Evolutionary conservation across 2,113 vertebrate species (phyloP).

Genomic region (Pyrgilauda ruficollis): DNA sequence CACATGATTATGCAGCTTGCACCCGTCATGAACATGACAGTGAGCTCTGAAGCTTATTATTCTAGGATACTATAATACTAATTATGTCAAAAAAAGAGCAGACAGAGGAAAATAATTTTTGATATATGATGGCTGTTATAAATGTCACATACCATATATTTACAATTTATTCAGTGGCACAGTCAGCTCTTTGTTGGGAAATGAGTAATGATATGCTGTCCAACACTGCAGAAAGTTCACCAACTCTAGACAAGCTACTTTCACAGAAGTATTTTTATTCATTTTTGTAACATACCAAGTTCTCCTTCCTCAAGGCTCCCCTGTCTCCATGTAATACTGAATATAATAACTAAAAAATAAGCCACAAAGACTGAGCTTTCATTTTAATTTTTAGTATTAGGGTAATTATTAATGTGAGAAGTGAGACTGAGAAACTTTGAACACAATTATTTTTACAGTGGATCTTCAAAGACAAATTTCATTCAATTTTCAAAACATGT

Average conservation of each 20-base stretch:
- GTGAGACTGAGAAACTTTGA: background rate
- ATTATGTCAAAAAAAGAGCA: conserved; percentile 71
- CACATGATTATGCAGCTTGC: conserved; percentile 70
- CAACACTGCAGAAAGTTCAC: conserved; percentile 35
- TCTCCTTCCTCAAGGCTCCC: background rate
- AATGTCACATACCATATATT: conserved; percentile 57
- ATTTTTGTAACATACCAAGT: background rate
- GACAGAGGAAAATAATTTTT: conserved; percentile 66
- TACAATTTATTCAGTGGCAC: conserved; percentile 41
- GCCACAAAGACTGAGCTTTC: background rate
- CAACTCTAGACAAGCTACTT: background rate
- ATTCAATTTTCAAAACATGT: background rate
- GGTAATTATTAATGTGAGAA: conserved; percentile 2
- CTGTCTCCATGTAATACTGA: background rate
- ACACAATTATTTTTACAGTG: background rate
- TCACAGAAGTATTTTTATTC: conserved; percentile 10
- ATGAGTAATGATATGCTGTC: conserved; percentile 41
- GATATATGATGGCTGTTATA: conserved; percentile 58
- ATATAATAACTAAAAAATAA: background rate
- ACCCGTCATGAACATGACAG: conserved; percentile 67
- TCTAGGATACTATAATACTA: conserved; percentile 68
- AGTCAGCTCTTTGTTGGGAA: conserved; percentile 33
- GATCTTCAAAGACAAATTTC: background rate
- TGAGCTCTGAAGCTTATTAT: conserved; percentile 70
- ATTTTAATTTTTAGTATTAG: background rate